Percentiles rank a stretch among this genome's conserved stretches.
Conservation (phyloP, 2,797 vertebrate species). For the Rhadinocentrus ornatus region DNA sequence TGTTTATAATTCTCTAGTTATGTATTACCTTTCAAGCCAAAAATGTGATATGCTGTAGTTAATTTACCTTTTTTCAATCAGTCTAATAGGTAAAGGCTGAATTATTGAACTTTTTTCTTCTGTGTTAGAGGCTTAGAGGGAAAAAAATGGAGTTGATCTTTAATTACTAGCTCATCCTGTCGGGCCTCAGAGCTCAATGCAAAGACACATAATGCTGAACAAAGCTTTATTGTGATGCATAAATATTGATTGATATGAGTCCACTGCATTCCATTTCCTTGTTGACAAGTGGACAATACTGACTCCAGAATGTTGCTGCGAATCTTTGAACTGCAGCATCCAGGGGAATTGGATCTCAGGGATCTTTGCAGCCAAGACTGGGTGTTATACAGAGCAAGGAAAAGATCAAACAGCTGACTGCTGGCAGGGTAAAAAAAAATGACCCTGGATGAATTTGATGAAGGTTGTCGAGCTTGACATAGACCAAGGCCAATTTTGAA, state of each 20-base stretch:
- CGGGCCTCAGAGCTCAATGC: constrained; percentile 30
- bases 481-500: not conserved
- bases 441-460: not conserved
- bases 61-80: not conserved
- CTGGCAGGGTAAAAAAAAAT: not conserved
- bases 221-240: constrained; percentile 33
- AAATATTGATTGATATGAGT: constrained; percentile 61
- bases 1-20: not conserved
- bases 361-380: constrained; percentile 7
- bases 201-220: constrained; percentile 42
- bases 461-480: not conserved
- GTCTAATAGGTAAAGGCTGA: constrained; percentile 20
- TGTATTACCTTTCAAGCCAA: constrained; percentile 16
- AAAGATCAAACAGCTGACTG: not conserved
- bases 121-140: not conserved
- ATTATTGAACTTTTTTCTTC: constrained; percentile 1
- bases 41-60: constrained; percentile 6
- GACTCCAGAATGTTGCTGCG: constrained; percentile 3
- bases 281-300: constrained; percentile 52
- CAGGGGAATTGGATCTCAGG: constrained; percentile 11
- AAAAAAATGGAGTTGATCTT: constrained; percentile 18
- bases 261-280: constrained; percentile 44
- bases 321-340: constrained; percentile 12
- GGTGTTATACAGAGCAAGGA: not conserved
- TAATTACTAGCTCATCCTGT: constrained; percentile 20